Conservation (phyloP, 2,797 vertebrate genomes). For the Sebastes ruberrimus region DNA sequence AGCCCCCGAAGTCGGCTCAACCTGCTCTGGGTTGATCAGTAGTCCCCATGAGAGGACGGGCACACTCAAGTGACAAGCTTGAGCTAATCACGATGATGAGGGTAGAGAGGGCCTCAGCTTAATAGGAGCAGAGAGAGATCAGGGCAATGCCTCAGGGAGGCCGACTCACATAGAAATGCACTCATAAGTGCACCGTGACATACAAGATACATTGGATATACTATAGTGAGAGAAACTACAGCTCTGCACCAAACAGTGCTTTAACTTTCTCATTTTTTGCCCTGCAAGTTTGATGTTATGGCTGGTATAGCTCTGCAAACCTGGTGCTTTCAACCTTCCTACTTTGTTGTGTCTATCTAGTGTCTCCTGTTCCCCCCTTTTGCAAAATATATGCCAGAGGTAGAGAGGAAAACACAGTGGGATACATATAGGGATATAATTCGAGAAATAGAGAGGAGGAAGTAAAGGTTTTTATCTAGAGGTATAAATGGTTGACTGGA, state of each 20-base stretch:
- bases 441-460: background rate
- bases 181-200: constrained; percentile 9
- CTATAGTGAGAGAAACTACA: background rate
- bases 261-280: background rate
- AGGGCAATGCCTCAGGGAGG: constrained; percentile 47
- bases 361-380: background rate
- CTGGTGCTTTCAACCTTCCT: background rate
- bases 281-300: background rate
- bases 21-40: constrained; percentile 46
- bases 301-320: background rate
- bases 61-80: constrained; percentile 61
- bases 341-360: background rate
- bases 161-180: constrained; percentile 19
- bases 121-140: constrained; percentile 54
- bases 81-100: constrained; percentile 70
- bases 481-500: constrained; percentile 24
- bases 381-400: background rate
- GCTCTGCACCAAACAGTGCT: background rate
- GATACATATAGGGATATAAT: background rate
- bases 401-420: background rate
- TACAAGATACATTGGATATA: background rate
- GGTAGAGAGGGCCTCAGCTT: constrained; percentile 32
- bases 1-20: constrained; percentile 21
- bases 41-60: constrained; percentile 40
- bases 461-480: constrained; percentile 30